Evolutionary conservation across 2,113 vertebrate genomes (phyloP).

Genomic region (Microcebus jonahi): DNA sequence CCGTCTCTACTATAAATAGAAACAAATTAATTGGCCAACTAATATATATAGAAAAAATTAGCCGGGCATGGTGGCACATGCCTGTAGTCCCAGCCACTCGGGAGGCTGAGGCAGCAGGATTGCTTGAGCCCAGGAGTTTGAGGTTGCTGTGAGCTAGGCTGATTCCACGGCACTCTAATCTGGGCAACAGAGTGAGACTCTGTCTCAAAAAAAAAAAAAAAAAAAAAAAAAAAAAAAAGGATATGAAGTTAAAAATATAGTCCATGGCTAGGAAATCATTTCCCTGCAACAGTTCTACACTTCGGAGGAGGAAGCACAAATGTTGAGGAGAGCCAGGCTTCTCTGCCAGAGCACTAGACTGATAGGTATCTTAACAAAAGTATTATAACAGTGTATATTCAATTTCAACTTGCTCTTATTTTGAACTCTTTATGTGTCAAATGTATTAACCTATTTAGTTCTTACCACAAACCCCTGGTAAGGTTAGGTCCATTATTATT

Average conservation of each 20-base stretch:
- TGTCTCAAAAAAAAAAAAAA: no score
- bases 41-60: no score
- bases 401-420: background rate
- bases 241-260: background rate
- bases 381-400: background rate
- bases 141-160: no score
- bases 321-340: background rate
- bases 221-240: no score
- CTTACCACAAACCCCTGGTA: background rate
- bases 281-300: background rate
- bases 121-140: no score
- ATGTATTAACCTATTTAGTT: background rate
- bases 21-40: no score
- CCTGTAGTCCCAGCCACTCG: no score
- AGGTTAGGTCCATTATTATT: background rate
- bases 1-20: no score
- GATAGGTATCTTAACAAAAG: background rate
- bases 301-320: background rate
- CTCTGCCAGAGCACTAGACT: background rate
- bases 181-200: no score
- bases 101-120: no score
- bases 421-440: slow-evolving; percentile 13
- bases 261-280: background rate
- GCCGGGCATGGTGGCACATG: no score
- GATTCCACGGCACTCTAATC: no score